These are phyloP conservation scores for Nipponacmea schrenckii DNA, from an alignment of 2,888 invertebrate species.

Conservation along the genomic window DNA sequence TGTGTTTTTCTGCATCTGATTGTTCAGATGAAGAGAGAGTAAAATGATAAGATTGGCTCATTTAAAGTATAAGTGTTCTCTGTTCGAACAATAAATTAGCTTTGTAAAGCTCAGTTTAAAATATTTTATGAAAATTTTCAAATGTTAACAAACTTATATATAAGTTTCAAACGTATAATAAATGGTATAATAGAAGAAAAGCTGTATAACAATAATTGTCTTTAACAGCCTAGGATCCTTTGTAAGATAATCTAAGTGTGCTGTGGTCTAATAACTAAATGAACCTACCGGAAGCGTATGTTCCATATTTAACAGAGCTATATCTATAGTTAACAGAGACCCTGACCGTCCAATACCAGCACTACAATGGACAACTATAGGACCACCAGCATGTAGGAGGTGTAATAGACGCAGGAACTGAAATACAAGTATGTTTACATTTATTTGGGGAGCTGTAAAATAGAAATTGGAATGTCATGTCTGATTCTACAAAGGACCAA, in stretches of 20 bases:
- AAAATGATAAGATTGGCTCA: no score
- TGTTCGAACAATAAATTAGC: no score
- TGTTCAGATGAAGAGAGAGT: no score
- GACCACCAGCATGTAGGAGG: constrained; percentile 71
- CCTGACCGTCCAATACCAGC: constrained; percentile 70
- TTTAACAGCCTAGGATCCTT: not conserved
- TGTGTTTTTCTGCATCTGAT: no score
- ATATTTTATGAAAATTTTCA: no score
- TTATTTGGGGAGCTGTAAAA: no score
- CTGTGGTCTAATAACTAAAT: not conserved
- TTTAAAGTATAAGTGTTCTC: no score
- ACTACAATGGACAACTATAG: constrained; percentile 69
- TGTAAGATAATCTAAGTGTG: not conserved
- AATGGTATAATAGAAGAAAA: not conserved
- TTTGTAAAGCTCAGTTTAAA: no score
- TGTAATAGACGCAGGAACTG: constrained; percentile 60
- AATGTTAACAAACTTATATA: not conserved
- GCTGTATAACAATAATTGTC: not conserved
- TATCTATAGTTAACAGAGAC: constrained; percentile 60
- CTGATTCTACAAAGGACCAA: not conserved
- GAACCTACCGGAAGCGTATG: constrained; percentile 49
- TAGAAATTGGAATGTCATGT: not conserved
- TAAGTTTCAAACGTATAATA: not conserved
- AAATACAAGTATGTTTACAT: constrained; percentile 30
- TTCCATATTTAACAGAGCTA: constrained; percentile 54